Base-by-base conservation (phyloP, 2,888 invertebrate genomes). In the Drosophila suboccidentalis region DNA sequence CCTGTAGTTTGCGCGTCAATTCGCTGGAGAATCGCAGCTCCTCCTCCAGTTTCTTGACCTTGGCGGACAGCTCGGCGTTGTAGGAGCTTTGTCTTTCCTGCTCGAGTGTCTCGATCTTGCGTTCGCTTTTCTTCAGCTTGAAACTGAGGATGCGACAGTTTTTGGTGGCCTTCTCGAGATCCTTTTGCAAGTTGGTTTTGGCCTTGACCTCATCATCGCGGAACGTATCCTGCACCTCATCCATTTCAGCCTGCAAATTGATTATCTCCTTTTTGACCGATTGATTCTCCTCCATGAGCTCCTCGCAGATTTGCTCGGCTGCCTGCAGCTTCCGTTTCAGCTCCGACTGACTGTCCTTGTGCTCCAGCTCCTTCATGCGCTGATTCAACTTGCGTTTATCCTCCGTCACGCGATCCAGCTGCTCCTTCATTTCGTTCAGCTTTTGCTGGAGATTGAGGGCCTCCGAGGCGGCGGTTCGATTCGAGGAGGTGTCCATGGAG, bases 61-160 rank as follows among this genome's bases (percentile, higher is more conserved):
- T 95, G 67, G 95, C 95, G 62, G 95, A 94, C 69, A 95, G 94
- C 67, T 95, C 95, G 65, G 95, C 91, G 19, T 95, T 95, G 29
- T 94, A 93, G 80, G 94, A 94, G 5, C 95, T 95, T 50, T 94
- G 94, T 90, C 97, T 97, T 85, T 99, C 98, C 51, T 95, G 95
- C 91, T 98, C 98, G 22, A 98, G 93, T 87, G 97, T 96, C 61
- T 97, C 97, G 57, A 96, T 94, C 92, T 95, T 96, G 70, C 99
- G 95, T 92, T 99, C 99, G 55, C 97, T 95, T 94, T 99, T 99
- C 90, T 99, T 95, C 79, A 99, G 93, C 93, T 99, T 99, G 93
- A 99, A 99, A 80, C 99, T 99, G 77, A 99, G 94, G 83, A 99
- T 98, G 84, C 99, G 95, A 93, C 99, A 99, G 93, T 99, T 99